These are phyloP conservation scores for Perognathus longimembris DNA, from an alignment of 2,113 vertebrate species.

Conservation along the genomic window DNA sequence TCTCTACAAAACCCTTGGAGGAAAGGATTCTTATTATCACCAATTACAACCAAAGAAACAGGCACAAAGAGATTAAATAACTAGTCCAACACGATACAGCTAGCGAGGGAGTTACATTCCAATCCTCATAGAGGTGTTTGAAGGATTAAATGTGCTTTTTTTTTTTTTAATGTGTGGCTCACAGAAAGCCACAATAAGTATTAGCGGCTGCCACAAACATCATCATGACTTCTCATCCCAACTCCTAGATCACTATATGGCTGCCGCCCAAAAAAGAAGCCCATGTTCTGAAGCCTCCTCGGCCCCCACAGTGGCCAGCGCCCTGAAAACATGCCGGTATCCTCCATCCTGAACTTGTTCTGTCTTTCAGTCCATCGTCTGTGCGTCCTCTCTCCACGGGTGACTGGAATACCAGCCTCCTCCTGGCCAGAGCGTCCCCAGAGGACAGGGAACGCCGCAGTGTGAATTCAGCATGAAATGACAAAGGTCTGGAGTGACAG, in stretches of 20 bases:
- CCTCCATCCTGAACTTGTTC: neutral
- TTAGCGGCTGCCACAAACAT: neutral
- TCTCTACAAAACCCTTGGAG: neutral
- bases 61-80: neutral
- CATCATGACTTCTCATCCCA: neutral
- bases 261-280: neutral
- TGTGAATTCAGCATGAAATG: slow-evolving; percentile 44
- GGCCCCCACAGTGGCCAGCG: neutral
- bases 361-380: slow-evolving; percentile 32
- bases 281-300: neutral
- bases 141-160: neutral
- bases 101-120: neutral
- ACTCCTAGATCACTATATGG: neutral
- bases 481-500: slow-evolving; percentile 3
- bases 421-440: slow-evolving; percentile 22
- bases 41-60: neutral
- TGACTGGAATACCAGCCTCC: slow-evolving; percentile 39
- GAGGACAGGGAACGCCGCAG: neutral
- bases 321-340: neutral
- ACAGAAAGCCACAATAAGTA: neutral
- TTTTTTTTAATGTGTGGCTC: neutral
- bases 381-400: slow-evolving; percentile 27
- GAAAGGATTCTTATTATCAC: neutral
- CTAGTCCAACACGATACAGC: neutral
- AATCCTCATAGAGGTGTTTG: neutral